phyloP scores from a whole-genome alignment of 2,113 vertebrate species.

The Probosciger aterrimus region DNA sequence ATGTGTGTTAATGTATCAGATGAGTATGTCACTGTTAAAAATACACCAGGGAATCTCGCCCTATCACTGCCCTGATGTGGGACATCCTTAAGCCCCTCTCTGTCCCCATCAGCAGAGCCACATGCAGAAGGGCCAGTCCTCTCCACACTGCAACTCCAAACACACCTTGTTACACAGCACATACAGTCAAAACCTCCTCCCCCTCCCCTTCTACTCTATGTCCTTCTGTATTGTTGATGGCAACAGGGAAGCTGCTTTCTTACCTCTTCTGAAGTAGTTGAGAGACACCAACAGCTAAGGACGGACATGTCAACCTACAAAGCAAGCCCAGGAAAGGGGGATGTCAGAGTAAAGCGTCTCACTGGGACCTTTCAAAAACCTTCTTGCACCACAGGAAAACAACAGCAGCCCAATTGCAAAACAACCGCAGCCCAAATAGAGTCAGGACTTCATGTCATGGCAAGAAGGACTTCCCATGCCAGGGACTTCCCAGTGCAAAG shows the following conservation, averaged over 20 bases:
- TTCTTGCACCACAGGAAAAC: neutral
- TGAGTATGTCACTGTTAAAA: neutral
- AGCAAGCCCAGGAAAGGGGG: neutral
- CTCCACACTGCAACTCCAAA: neutral
- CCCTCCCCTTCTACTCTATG: neutral
- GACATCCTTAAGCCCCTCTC: rapidly evolving
- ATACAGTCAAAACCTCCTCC: neutral
- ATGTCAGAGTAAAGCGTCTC: neutral
- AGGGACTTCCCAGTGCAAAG: neutral
- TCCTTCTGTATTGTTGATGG: neutral
- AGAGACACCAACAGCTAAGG: neutral
- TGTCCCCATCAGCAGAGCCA: neutral
- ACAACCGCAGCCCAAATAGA: neutral
- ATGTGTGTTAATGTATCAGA: neutral
- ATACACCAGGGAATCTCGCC: neutral
- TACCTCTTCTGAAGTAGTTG: neutral
- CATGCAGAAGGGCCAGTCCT: neutral
- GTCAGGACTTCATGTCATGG: neutral
- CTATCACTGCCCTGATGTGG: neutral
- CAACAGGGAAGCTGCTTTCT: neutral
- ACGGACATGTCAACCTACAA: neutral
- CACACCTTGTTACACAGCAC: too few relatives aligned
- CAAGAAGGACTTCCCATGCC: neutral
- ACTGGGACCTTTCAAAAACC: neutral
- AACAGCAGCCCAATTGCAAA: neutral